phyloP scores from a whole-genome alignment of 2,113 vertebrate species.

The Upupa epops region DNA sequence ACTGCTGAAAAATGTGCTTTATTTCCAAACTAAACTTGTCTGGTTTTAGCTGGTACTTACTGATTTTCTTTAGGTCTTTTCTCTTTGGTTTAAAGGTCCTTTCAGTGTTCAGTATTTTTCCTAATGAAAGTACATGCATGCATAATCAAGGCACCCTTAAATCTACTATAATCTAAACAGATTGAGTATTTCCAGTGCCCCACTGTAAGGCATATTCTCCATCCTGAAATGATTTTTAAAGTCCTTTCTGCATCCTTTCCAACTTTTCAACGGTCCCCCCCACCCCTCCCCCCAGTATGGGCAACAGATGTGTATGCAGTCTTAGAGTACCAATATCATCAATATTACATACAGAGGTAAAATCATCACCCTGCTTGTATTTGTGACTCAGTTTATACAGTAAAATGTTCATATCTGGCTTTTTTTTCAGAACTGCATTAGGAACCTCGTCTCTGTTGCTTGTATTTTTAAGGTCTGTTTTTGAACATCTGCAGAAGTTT shows the following conservation, averaged over 20 bases:
- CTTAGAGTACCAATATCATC: constrained; percentile 22
- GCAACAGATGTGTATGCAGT: constrained; percentile 19
- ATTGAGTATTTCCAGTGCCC: constrained; percentile 41
- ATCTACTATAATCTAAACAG: constrained; percentile 40
- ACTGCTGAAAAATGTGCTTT: constrained; percentile 35
- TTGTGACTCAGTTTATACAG: not conserved
- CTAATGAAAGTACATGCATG: not conserved
- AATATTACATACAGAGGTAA: not conserved
- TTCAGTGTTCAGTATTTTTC: not conserved
- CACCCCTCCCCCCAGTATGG: not conserved
- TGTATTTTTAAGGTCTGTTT: not conserved
- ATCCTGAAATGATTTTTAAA: constrained; percentile 48
- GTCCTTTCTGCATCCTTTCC: constrained; percentile 6
- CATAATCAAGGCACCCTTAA: constrained; percentile 21
- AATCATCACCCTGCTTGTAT: constrained; percentile 5
- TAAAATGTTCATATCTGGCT: not conserved
- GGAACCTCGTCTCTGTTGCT: not conserved
- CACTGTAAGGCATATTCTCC: constrained; percentile 12
- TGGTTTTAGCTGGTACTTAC: constrained; percentile 3
- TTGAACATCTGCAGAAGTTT: not conserved
- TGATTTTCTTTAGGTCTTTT: not conserved
- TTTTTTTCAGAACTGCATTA: not conserved
- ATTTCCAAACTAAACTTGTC: constrained; percentile 43
- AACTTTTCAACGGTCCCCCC: not conserved
- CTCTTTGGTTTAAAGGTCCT: not conserved